Evolutionary conservation across 2,113 vertebrate species (phyloP).

Genomic region (Falco punctatus): DNA sequence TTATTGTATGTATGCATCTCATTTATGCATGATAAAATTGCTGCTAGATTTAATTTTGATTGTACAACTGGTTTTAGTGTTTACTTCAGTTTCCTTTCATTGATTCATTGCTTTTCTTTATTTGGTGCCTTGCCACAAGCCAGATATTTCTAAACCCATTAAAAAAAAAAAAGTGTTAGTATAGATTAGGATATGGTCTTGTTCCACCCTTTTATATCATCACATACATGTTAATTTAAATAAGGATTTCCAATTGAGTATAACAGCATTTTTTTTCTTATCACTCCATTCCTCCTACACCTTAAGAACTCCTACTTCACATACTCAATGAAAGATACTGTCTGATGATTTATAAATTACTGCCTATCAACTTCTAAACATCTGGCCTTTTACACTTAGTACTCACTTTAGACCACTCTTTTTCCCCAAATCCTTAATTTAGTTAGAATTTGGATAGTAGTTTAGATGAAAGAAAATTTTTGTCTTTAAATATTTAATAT

Average conservation of each 20-base stretch:
- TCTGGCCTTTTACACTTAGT: neutral
- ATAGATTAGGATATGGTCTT: neutral
- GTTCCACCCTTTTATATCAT: neutral
- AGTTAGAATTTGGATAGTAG: neutral
- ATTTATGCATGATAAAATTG: neutral
- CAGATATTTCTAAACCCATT: neutral
- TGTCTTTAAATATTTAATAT: neutral
- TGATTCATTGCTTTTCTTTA: neutral
- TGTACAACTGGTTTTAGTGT: neutral
- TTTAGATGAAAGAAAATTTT: neutral
- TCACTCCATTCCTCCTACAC: neutral
- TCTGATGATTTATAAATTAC: neutral
- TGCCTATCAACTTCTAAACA: neutral
- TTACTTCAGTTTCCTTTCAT: constrained; percentile 14
- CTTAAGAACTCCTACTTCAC: neutral
- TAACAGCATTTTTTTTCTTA: neutral
- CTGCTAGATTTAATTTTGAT: constrained; percentile 26
- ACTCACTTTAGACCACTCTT: neutral
- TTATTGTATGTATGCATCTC: neutral
- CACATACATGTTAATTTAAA: neutral
- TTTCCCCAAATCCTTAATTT: neutral
- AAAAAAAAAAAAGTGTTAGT: neutral
- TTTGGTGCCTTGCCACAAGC: neutral
- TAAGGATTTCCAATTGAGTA: neutral
- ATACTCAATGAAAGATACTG: neutral